Percentiles rank a stretch among this genome's conserved stretches.
phyloP scores from a whole-genome alignment of 2,888 invertebrate genomes.

The Aporophyla lueneburgensis region DNA sequence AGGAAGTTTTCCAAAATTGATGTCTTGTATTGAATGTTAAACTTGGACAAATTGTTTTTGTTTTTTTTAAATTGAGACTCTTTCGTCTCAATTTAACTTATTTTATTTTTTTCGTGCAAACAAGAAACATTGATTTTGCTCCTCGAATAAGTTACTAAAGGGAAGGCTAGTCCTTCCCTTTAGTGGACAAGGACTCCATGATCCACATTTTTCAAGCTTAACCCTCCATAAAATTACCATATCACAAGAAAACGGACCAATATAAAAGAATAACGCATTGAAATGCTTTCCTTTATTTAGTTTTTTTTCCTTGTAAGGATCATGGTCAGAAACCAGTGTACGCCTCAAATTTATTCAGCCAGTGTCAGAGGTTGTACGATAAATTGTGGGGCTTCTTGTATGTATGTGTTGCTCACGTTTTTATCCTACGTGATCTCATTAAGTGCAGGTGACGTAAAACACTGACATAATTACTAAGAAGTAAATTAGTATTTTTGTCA shows the following conservation, averaged over 20 bases:
- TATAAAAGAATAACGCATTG: conserved; percentile 19
- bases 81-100: no score
- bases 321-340: conserved; percentile 29
- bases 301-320: conserved; percentile 24
- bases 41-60: not conserved
- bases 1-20: not conserved
- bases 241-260: conserved; percentile 19
- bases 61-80: no score
- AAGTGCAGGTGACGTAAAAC: conserved; percentile 16
- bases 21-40: not conserved
- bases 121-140: not conserved
- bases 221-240: conserved; percentile 47
- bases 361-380: conserved; percentile 41
- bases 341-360: conserved; percentile 49
- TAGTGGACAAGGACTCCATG: conserved; percentile 14
- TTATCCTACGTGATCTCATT: conserved; percentile 15
- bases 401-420: conserved; percentile 21
- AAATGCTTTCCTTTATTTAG: conserved; percentile 27
- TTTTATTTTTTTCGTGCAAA: not conserved
- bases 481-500: not conserved
- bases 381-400: conserved; percentile 21
- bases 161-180: no score
- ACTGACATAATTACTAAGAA: not conserved
- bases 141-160: conserved; percentile 10
- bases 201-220: conserved; percentile 27